These are phyloP conservation scores for Tachysurus fulvidraco DNA, from an alignment of 2,113 vertebrate genomes.

Conservation along the genomic window DNA sequence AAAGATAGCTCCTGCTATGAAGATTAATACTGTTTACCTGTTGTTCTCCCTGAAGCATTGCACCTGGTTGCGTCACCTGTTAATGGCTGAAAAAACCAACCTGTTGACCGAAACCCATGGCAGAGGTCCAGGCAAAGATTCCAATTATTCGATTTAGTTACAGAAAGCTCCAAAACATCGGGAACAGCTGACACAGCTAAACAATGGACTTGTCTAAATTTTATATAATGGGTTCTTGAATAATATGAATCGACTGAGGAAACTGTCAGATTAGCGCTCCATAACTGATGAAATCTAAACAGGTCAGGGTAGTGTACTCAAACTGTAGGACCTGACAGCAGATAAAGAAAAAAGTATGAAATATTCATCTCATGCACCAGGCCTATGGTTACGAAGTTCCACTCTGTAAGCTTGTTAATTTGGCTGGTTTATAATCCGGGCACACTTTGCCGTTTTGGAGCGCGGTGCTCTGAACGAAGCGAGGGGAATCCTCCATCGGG, in stretches of 20 bases:
- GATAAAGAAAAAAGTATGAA: neutral
- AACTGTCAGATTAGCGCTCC: conserved; percentile 6
- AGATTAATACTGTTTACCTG: conserved; percentile 36
- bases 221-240: conserved; percentile 4
- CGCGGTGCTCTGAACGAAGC: neutral
- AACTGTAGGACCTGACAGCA: neutral
- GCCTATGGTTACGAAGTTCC: conserved; percentile 11
- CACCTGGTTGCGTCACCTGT: conserved; percentile 48
- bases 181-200: conserved; percentile 11
- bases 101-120: conserved; percentile 43
- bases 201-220: conserved; percentile 16
- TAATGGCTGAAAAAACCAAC: conserved; percentile 51
- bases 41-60: conserved; percentile 31
- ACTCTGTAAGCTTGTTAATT: conserved; percentile 22
- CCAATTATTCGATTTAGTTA: conserved; percentile 24
- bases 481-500: conserved; percentile 13
- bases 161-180: neutral
- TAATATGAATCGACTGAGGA: neutral
- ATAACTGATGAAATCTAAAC: conserved; percentile 1
- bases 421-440: neutral
- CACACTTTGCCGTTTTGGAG: conserved; percentile 23
- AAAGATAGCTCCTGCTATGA: conserved; percentile 49
- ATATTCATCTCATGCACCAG: conserved; percentile 6
- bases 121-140: conserved; percentile 36
- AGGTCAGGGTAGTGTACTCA: neutral